Evolutionary conservation across 2,888 invertebrate species (phyloP).

Genomic region (Allygus modestus): DNA sequence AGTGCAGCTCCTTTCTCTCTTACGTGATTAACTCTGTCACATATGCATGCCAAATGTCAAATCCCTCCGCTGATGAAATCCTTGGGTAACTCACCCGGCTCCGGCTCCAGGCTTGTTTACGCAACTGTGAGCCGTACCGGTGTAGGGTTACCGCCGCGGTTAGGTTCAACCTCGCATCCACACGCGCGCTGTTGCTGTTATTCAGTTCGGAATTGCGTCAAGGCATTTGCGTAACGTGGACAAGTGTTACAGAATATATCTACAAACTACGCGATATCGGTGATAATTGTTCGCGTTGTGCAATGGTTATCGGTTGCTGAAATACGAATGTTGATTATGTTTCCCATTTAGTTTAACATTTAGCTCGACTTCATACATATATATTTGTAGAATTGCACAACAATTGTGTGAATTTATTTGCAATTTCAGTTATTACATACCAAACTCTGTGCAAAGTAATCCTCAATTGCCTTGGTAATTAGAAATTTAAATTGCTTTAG

Average conservation of each 20-base stretch:
- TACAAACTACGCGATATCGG: background rate
- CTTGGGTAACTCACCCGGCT: slow-evolving; percentile 53
- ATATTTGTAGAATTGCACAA: too few relatives aligned
- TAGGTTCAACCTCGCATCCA: slow-evolving; percentile 36
- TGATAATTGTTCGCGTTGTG: background rate
- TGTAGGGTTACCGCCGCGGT: slow-evolving; percentile 35
- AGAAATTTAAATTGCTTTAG: too few relatives aligned
- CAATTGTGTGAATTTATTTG: too few relatives aligned
- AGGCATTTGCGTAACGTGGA: slow-evolving; percentile 33
- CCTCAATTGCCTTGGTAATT: too few relatives aligned
- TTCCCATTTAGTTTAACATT: background rate
- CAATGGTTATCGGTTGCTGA: background rate
- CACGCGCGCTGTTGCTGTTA: background rate
- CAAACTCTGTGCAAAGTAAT: too few relatives aligned
- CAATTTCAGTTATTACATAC: too few relatives aligned
- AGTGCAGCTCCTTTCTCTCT: slow-evolving; percentile 60
- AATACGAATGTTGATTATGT: background rate
- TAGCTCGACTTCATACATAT: too few relatives aligned
- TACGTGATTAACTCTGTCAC: slow-evolving; percentile 62
- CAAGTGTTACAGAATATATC: slow-evolving; percentile 21
- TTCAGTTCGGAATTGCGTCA: slow-evolving; percentile 32
- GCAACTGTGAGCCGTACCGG: slow-evolving; percentile 44
- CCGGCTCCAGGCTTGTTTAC: slow-evolving; percentile 31
- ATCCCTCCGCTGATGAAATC: slow-evolving; percentile 59
- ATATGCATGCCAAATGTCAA: slow-evolving; percentile 64